These are phyloP conservation scores for Mormyrus iriodes DNA, from an alignment of 2,113 vertebrate genomes.

Conservation along the genomic window DNA sequence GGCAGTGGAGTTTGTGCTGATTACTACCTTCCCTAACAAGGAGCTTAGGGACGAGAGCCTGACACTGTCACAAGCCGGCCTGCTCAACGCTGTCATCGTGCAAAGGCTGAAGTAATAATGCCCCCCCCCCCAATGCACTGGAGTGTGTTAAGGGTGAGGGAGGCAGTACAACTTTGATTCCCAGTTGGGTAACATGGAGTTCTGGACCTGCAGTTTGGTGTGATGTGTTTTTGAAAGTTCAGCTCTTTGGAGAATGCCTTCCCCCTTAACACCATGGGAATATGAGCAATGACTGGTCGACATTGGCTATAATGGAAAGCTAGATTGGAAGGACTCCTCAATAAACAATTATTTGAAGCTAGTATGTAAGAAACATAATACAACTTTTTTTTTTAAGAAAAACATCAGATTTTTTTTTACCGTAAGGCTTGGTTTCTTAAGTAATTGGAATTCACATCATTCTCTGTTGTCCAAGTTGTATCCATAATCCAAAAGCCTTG, in stretches of 20 bases:
- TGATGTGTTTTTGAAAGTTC: not conserved
- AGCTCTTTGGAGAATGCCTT: not conserved
- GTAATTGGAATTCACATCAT: not conserved
- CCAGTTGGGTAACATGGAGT: not conserved
- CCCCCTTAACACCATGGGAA: not conserved
- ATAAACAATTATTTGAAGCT: not conserved
- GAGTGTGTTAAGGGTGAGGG: not conserved
- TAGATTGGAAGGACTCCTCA: not conserved
- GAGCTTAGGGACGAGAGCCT: slow-evolving; percentile 87
- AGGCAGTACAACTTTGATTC: slow-evolving; percentile 33
- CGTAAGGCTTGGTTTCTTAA: not conserved
- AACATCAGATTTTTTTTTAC: not conserved
- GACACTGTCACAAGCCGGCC: slow-evolving; percentile 90
- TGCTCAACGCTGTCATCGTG: slow-evolving; percentile 95
- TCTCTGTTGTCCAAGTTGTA: not conserved
- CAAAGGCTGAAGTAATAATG: slow-evolving; percentile 78
- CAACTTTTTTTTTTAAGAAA: not conserved
- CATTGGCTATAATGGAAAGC: not conserved
- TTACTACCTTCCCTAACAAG: slow-evolving; percentile 98
- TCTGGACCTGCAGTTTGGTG: not conserved
- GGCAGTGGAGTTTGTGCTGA: slow-evolving; percentile 83
- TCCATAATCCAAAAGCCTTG: not conserved
- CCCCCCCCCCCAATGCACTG: slow-evolving; percentile 19
- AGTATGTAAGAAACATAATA: not conserved
- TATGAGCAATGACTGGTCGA: not conserved